Evolutionary conservation across 2,113 vertebrate genomes (phyloP), one percentile per base, ranked within the genome.

Genomic region (Jacana jacana): DNA sequence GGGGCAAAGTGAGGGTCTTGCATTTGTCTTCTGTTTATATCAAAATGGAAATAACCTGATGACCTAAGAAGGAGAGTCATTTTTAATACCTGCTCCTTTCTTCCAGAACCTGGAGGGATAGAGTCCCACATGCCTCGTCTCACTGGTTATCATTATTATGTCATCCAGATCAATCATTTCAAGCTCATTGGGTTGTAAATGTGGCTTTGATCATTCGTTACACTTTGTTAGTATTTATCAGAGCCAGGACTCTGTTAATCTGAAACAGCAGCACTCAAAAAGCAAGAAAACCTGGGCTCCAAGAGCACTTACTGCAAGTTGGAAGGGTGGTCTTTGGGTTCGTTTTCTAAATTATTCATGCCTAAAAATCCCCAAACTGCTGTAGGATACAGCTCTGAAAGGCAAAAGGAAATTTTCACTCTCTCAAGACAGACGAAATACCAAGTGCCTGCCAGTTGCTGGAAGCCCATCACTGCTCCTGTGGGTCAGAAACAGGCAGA

Each of bases 141-240:
- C 97, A 89, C 98, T 98, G 97, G 96, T 98, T 97, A 97, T 95
- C 97, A 97, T 98, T 98, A 98, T 98, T 98, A 98, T 97, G 97
- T 98, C 98, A 98, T 96, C 97, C 95, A 97, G 96, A 98, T 98
- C 97, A 98, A 97, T 97, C 98, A 97, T 93, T 97, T 97, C 97
- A 93, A 94, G 92, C 97, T 97, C 93, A 69, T 80, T 80, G 97
- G 94, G 95, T 91, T 94, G 95, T 97, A 98, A 98, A 98, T 95
- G 88, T 87, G 19, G 71, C 98, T 98, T 98, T 98, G 98, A 98
- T 98, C 97, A 98, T 98, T 98, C 97, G 98, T 97, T 98, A 97
- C 98, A 98, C 97, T 98, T 98, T 97, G 97, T 98, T 98, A 98
- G 97, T 97, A 95, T 97, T 98, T 98, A 98, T 98, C 98, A 95